phyloP scores from a whole-genome alignment of 2,113 vertebrate genomes.

The Toxotes chatareus region DNA sequence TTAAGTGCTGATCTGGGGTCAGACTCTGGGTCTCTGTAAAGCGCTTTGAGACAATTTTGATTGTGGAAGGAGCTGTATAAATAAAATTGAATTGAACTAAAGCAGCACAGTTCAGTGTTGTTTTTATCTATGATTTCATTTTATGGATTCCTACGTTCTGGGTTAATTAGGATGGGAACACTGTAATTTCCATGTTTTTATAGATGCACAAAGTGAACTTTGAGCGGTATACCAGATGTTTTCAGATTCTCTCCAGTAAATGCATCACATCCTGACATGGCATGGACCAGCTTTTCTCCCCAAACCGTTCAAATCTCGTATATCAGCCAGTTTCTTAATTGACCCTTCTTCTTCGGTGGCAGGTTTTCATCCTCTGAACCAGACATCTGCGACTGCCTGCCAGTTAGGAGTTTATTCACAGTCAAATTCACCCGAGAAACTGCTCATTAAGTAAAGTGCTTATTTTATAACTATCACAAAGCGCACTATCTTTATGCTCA shows the following conservation, averaged over 20 bases:
- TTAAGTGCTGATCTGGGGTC: too few relatives aligned
- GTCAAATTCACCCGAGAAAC: constrained; percentile 1
- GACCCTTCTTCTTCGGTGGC: not conserved
- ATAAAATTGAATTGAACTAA: too few relatives aligned
- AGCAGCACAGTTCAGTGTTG: not conserved
- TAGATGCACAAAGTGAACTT: not conserved
- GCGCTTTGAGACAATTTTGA: too few relatives aligned
- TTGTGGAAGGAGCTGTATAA: too few relatives aligned
- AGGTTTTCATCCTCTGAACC: not conserved
- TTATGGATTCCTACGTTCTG: not conserved
- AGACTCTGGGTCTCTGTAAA: too few relatives aligned
- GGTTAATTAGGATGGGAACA: not conserved
- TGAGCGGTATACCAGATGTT: not conserved
- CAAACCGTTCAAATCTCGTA: not conserved
- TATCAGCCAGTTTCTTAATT: not conserved
- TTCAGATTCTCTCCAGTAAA: not conserved
- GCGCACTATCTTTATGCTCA: not conserved
- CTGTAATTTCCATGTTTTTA: too few relatives aligned
- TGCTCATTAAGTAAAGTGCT: not conserved
- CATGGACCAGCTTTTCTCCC: too few relatives aligned
- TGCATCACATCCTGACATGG: not conserved
- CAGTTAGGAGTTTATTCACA: constrained; percentile 16
- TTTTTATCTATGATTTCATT: not conserved
- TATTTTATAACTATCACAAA: not conserved
- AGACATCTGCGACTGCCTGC: not conserved